Percentiles rank a stretch among this genome's conserved stretches.
phyloP scores from a whole-genome alignment of 2,888 invertebrate species.

The Cephus pygmeus region DNA sequence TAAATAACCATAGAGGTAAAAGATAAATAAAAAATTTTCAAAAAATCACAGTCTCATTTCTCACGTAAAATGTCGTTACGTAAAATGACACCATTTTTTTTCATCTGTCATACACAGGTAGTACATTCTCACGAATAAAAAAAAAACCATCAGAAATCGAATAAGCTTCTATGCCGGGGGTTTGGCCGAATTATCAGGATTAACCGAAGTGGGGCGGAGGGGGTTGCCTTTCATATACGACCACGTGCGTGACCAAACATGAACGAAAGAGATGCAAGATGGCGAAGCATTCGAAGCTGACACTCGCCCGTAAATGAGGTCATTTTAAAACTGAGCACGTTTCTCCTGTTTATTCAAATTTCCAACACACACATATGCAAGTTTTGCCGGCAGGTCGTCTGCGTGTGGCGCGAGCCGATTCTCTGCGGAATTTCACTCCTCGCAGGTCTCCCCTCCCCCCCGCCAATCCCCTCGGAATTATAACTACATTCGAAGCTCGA shows the following conservation, averaged over 20 bases:
- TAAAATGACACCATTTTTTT: neutral
- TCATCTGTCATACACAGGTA: neutral
- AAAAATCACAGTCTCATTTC: neutral
- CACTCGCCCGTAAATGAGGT: constrained; percentile 29
- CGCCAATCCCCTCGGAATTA: constrained; percentile 15
- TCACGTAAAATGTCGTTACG: neutral
- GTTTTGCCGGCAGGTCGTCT: constrained; percentile 21
- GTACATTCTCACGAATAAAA: neutral
- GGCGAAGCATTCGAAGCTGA: constrained; percentile 1
- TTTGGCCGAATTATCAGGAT: neutral
- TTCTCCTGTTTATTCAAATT: constrained; percentile 49
- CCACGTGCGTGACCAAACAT: neutral
- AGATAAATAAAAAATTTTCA: neutral
- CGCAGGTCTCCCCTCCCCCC: no score
- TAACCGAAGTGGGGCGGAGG: neutral
- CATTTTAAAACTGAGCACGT: constrained; percentile 48
- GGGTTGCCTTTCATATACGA: neutral
- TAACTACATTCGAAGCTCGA: constrained; percentile 20
- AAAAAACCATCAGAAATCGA: neutral
- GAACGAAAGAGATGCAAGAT: constrained; percentile 6
- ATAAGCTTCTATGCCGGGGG: neutral
- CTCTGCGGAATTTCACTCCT: neutral
- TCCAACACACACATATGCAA: constrained; percentile 35
- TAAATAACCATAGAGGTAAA: neutral
- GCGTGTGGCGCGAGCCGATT: neutral